Evolutionary conservation across 2,113 vertebrate genomes (phyloP), one percentile per base, ranked within the genome.

Genomic region (Euleptes europaea): DNA sequence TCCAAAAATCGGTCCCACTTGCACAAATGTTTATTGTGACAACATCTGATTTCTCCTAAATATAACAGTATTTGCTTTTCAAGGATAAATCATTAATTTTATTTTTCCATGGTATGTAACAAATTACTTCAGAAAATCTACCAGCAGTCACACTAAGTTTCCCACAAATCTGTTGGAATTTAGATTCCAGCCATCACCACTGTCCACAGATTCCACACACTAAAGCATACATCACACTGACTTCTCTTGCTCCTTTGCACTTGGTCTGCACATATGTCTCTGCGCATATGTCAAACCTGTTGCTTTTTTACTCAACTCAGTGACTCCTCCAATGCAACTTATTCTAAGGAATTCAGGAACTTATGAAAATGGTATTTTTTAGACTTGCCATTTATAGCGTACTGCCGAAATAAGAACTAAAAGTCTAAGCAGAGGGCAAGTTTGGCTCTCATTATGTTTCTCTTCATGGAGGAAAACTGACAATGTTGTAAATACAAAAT

Each of bases 401-500:
- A 28, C 44, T 66, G n/a, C 44, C 67, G 33, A 31, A 73, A 31
- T 23, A 73, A 38, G 21, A 14, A 74, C 28, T 33, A 31, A 31
- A 33, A 38, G 19, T 7, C 40, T 38, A n/a, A 19, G 23, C 7
- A 26, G 42, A 21, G 19, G 9, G 0, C 63, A 78, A 31, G 3
- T 21, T 76, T 13, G 17, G 2, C n/a, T 44, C 13, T 35, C 9
- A 86, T 84, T 89, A 74, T 83, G 51, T 63, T 84, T 92, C 78
- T 26, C 81, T 80, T 73, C 60, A 49, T 57, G 42, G 82, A 83
- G 88, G 88, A 82, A 69, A 69, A 86, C 38, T 15, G 88, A 82
- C 87, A 90, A 88, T 69, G 80, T 83, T 35, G 77, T 72, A 26
- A 71, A 51, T 66, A 73, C 78, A 78, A 67, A 91, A 83, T 12